Evolutionary conservation across 2,113 vertebrate species (phyloP), one percentile per base, ranked within the genome.

Genomic region (Agelaius tricolor): DNA sequence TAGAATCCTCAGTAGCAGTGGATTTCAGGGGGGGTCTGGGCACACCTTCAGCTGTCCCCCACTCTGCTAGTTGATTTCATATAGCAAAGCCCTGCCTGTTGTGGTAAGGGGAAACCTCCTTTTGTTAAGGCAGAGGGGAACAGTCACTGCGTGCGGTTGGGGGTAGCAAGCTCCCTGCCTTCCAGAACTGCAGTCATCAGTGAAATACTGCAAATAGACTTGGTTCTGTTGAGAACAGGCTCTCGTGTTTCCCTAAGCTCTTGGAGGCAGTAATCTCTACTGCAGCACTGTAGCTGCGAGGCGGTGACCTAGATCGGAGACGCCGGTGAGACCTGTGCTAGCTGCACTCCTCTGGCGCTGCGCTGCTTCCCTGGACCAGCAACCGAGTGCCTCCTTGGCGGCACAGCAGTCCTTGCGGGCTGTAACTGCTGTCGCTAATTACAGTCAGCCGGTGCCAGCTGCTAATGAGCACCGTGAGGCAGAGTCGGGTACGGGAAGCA

Each of bases 91-190:
- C 7, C 8, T 43, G 35, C 3, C 2, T 18, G 10, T 5, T 41
- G 39, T 0, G 19, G 4, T 2, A 3, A 10, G 43, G 62, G 19
- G 17, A 35, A 7, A 6, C 13, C 6, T 20, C 9, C 6, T 27
- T 20, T 4, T 1, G 2, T 2, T 13, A 22, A n/a, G n/a, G 47
- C 1, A 0, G 18, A 49, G 7, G 5, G 4, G 21, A 4, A 11
- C 1, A 5, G 5, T 11, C 27, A 13, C 22, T 4, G 13, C 1
- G 4, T 14, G 22, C 0, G 3, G 5, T 15, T 23, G 15, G 10
- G 19, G 26, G 4, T 8, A 9, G 39, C 4, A 8, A 65, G n/a
- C 6, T 22, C 10, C 2, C 1, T 24, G 23, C 23, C 16, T 65
- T 19, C 12, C 31, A 17, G 14, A 55, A 2, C 43, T 51, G 41